Evolutionary conservation across 2,797 vertebrate genomes (phyloP).

Genomic region (Neosilurus mollespiculum): DNA sequence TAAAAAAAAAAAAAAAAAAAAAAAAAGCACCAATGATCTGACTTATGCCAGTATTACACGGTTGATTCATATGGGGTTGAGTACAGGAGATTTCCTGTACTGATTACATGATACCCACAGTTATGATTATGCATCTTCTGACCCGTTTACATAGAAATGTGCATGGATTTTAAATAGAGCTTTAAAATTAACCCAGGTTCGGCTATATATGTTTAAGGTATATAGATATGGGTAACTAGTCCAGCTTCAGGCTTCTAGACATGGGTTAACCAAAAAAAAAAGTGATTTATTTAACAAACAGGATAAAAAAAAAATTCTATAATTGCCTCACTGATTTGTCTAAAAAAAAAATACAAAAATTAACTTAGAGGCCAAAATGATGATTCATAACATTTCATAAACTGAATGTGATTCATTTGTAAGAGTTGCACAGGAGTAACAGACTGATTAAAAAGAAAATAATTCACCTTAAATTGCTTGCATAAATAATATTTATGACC

Average conservation of each 20-base stretch:
- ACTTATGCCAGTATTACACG: neutral
- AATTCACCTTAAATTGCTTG: neutral
- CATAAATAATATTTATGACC: neutral
- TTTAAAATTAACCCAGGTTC: neutral
- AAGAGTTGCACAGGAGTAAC: neutral
- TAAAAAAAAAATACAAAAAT: too few relatives aligned
- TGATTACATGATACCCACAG: neutral
- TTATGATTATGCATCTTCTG: neutral
- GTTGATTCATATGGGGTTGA: neutral
- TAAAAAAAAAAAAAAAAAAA: neutral
- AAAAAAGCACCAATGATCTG: neutral
- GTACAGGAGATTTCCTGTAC: neutral
- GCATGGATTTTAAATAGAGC: too few relatives aligned
- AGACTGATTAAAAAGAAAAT: neutral
- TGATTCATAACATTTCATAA: neutral
- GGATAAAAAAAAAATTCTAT: neutral
- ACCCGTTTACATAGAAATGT: neutral
- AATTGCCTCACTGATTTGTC: neutral
- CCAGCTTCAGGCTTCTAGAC: neutral
- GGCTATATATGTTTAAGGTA: neutral
- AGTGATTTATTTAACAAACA: too few relatives aligned
- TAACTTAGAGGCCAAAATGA: neutral
- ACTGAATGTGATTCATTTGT: neutral
- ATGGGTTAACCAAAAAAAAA: neutral
- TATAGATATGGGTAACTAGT: neutral